Evolutionary conservation across 2,888 invertebrate species (phyloP).

Genomic region (Keiferia lycopersicella): DNA sequence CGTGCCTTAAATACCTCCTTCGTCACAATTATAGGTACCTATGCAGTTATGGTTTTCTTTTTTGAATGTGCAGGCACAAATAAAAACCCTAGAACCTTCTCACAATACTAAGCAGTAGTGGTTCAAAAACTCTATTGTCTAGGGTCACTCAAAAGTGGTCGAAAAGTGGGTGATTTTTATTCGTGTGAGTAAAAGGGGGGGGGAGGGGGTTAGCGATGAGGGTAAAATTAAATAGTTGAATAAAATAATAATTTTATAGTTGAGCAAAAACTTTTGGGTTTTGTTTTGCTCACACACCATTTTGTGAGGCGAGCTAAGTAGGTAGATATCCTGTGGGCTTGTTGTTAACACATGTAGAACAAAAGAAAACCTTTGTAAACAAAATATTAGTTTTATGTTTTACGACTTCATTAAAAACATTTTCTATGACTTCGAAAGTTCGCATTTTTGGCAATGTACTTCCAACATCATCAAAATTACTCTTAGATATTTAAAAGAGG

Average conservation of each 20-base stretch:
- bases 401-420: too few relatives aligned
- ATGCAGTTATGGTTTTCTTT: too few relatives aligned
- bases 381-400: too few relatives aligned
- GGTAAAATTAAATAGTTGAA: constrained; percentile 27
- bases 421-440: too few relatives aligned
- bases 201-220: constrained; percentile 29
- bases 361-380: neutral
- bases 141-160: constrained; percentile 24
- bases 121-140: neutral
- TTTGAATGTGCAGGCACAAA: neutral
- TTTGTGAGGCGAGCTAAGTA: neutral
- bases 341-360: neutral
- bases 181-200: constrained; percentile 54
- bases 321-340: neutral
- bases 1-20: neutral
- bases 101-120: too few relatives aligned
- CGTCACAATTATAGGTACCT: neutral
- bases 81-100: neutral
- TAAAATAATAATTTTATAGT: constrained; percentile 29
- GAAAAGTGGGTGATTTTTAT: constrained; percentile 54
- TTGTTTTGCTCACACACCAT: constrained; percentile 11
- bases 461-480: too few relatives aligned
- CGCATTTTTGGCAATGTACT: too few relatives aligned
- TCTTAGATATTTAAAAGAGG: too few relatives aligned
- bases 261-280: constrained; percentile 20